Percentiles rank a stretch among this genome's conserved stretches.
Conservation (phyloP, 2,113 vertebrate species). For the Furnarius figulus region DNA sequence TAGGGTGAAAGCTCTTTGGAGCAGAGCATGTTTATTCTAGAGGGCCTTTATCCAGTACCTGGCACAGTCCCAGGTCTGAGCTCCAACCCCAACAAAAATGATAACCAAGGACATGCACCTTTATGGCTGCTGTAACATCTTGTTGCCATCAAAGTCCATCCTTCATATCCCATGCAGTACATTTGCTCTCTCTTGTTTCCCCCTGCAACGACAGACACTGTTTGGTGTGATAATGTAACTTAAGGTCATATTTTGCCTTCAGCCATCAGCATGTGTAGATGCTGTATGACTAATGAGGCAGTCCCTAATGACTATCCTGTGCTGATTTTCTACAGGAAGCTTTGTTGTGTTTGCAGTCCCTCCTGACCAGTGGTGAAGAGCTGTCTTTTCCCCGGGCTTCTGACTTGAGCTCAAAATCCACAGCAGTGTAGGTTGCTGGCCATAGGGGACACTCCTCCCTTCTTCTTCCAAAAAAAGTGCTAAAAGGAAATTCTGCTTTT, state of each 20-base stretch:
- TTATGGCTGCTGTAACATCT: background rate
- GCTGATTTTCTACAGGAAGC: slow-evolving; percentile 12
- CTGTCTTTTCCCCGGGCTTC: background rate
- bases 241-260: slow-evolving; percentile 69
- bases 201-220: background rate
- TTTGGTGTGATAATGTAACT: slow-evolving; percentile 61
- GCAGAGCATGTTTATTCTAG: background rate
- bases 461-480: background rate
- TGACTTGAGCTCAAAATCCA: slow-evolving; percentile 7
- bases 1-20: background rate
- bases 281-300: slow-evolving; percentile 57
- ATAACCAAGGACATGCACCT: background rate
- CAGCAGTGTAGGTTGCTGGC: background rate
- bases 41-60: background rate
- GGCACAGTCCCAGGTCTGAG: background rate
- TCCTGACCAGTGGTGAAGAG: slow-evolving; percentile 44
- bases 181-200: background rate
- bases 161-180: background rate
- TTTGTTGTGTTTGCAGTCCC: slow-evolving; percentile 11
- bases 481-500: slow-evolving; percentile 39
- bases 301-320: background rate
- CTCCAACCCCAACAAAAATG: background rate
- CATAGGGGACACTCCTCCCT: background rate
- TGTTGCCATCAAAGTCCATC: background rate
- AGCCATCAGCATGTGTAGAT: slow-evolving; percentile 52